Evolutionary conservation across 2,888 invertebrate species (phyloP).

Genomic region (Polydrusus pterygomalis): DNA sequence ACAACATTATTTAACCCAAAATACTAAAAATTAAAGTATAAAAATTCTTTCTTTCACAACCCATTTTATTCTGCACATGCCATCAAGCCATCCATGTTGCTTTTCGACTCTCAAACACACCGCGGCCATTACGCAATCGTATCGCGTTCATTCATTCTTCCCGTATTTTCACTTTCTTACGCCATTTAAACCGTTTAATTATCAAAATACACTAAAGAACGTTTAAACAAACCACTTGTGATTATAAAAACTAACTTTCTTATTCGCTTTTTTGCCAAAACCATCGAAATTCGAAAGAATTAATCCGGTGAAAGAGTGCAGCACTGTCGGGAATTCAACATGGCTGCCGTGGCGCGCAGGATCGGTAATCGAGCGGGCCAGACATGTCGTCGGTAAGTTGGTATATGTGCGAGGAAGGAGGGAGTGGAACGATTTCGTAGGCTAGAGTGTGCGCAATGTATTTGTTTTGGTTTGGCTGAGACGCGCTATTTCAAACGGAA

Average conservation of each 20-base stretch:
- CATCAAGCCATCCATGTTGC: constrained; percentile 49
- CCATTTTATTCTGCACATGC: constrained; percentile 52
- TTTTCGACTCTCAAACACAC: constrained; percentile 38
- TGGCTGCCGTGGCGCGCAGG: constrained; percentile 66
- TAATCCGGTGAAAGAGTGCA: constrained; percentile 60
- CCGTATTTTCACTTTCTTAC: not conserved
- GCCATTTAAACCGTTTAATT: constrained; percentile 9
- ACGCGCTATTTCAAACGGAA: not conserved
- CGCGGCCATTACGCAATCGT: constrained; percentile 55
- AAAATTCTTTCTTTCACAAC: constrained; percentile 15
- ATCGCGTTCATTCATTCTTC: constrained; percentile 37
- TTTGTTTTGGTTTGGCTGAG: constrained; percentile 2
- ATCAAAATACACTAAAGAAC: not conserved
- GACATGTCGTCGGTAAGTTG: constrained; percentile 23
- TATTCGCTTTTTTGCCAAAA: constrained; percentile 28
- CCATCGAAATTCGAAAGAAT: constrained; percentile 51
- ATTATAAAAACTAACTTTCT: constrained; percentile 23
- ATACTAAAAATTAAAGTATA: constrained; percentile 7
- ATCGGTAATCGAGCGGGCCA: constrained; percentile 54
- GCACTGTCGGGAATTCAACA: constrained; percentile 69
- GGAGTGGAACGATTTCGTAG: constrained; percentile 17
- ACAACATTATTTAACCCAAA: constrained; percentile 5
- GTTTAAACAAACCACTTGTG: constrained; percentile 9
- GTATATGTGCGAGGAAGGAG: constrained; percentile 30
- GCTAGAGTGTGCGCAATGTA: constrained; percentile 6